Base-by-base conservation (phyloP, 2,797 vertebrate species). In the Betta splendens region DNA sequence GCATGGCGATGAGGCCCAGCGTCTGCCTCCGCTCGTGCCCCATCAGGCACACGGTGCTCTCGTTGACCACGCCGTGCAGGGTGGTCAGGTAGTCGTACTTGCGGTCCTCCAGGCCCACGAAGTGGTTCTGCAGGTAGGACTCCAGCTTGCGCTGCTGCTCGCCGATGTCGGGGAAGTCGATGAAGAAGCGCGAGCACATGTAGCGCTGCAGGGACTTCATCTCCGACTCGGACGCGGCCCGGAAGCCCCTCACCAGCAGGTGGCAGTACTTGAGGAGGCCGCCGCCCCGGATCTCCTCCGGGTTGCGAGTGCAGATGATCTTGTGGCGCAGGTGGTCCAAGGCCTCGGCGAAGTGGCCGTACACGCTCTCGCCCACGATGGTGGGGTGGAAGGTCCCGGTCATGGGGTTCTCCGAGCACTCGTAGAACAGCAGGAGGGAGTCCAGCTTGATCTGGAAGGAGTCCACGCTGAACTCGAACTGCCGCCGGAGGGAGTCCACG, bases 81-180 rank as follows among this genome's bases (percentile, higher is more conserved):
- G 96, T 99, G 94, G 96, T 95, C 86, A 99, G 92, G 91, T 99
- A 99, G 86, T 99, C 97, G 49, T 99, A 98, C 94, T 99, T 99
- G 92, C 96, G 94, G 88, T 98, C 96, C 89, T 99, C 98, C 86
- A 98, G 90, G 67, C 97, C 98, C 87, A 98, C 94, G 77, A 99
- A 99, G 93, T 99, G 98, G 92, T 99, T 99, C 85, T 99, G 97
- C 84, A 99, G 94, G 90, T 99, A 99, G 69, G 95, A 96, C 91
- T 99, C 96, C 91, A 99, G 93, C 91, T 99, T 99, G 64, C 97
- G 93, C 84, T 95, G 97, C 90, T 99, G 97, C 71, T 99, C 97
- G 13, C 93, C 92, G 26, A 99, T 98, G 84, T 99, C 97, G 11
- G 97, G 92, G 89, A 99, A 99, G 92, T 99, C 97, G 72, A 99